A percentile compares a stretch with the other conserved stretches of the same genome.
These are phyloP conservation scores for Papilio helenus DNA, from an alignment of 1,140 invertebrate species.

Conservation along the genomic window DNA sequence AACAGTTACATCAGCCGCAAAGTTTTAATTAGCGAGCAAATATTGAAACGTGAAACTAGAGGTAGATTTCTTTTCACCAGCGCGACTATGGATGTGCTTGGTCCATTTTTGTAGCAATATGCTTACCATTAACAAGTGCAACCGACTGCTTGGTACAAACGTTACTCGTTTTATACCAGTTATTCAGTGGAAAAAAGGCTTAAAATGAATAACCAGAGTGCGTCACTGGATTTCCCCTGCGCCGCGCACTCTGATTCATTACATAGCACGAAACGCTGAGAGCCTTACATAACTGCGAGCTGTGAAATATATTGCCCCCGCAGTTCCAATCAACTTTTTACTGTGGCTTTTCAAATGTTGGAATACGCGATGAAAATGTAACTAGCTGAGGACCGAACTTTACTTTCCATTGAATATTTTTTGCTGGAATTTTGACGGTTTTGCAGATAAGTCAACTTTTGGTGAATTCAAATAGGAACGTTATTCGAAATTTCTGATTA, in stretches of 20 bases:
- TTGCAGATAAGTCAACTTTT: neutral
- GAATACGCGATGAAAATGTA: slow-evolving; percentile 2
- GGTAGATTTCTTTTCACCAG: neutral
- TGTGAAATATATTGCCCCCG: neutral
- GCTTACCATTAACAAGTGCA: neutral
- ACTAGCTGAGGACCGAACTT: neutral
- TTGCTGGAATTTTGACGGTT: neutral
- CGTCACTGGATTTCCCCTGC: slow-evolving; percentile 31
- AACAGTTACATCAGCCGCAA: neutral
- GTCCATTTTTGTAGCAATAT: neutral
- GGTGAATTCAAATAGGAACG: neutral
- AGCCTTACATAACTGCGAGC: slow-evolving; percentile 7
- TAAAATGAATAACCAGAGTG: slow-evolving; percentile 8
- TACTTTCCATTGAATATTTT: neutral
- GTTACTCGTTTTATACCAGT: neutral
- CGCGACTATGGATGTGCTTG: neutral
- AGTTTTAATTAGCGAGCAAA: neutral
- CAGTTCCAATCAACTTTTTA: slow-evolving; percentile 2
- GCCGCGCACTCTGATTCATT: slow-evolving; percentile 24
- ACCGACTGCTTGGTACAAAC: neutral
- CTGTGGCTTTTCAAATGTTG: slow-evolving; percentile 16
- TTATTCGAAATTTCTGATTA: neutral
- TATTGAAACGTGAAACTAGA: slow-evolving; percentile 11
- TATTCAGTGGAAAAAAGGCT: neutral
- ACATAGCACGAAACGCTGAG: neutral